Percentiles rank a stretch among this genome's conserved stretches.
These are phyloP conservation scores for Chitala chitala DNA, from an alignment of 2,113 vertebrate genomes.

Conservation along the genomic window DNA sequence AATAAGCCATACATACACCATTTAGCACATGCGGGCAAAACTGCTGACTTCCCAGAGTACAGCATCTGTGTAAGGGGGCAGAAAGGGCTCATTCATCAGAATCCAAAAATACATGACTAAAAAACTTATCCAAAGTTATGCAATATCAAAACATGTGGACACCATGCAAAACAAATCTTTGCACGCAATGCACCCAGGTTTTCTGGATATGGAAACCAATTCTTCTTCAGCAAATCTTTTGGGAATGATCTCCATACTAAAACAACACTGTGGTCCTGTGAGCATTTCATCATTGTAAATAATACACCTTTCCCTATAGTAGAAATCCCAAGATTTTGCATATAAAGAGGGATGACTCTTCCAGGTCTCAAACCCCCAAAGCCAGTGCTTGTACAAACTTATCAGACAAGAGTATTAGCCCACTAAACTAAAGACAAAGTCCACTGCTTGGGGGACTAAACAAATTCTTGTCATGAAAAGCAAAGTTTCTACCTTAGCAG, in stretches of 20 bases:
- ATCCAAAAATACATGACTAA: constrained; percentile 51
- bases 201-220: constrained; percentile 34
- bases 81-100: not conserved
- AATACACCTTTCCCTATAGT: too few species aligned
- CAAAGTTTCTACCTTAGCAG: constrained; percentile 6
- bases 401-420: too few species aligned
- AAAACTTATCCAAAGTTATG: constrained; percentile 57
- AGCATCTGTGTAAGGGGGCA: constrained; percentile 19
- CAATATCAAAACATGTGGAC: constrained; percentile 61
- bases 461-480: too few species aligned
- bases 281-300: not conserved
- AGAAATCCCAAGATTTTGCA: too few species aligned
- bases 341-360: too few species aligned
- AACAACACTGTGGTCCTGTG: not conserved
- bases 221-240: constrained; percentile 7
- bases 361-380: too few species aligned
- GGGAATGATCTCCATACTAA: constrained; percentile 4
- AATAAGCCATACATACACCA: constrained; percentile 15
- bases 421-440: too few species aligned
- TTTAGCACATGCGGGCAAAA: not conserved
- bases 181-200: constrained; percentile 60
- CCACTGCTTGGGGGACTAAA: too few species aligned
- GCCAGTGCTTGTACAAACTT: too few species aligned
- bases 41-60: not conserved
- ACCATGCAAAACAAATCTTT: constrained; percentile 55